Evolutionary conservation across 2,113 vertebrate genomes (phyloP).

Genomic region (Haplochromis burtoni): DNA sequence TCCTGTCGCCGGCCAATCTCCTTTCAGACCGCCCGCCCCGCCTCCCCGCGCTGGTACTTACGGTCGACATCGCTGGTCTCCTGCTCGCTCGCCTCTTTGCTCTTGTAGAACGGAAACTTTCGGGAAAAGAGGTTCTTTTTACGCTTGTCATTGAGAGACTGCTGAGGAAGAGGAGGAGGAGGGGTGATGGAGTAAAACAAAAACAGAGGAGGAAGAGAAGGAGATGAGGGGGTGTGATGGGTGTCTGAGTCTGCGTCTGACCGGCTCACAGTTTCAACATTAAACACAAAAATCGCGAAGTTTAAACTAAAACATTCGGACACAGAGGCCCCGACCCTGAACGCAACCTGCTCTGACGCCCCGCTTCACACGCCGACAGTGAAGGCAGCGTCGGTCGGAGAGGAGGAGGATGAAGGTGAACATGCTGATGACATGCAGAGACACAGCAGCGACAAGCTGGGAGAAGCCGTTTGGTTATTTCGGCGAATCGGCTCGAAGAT

Average conservation of each 20-base stretch:
- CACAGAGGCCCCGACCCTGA: not conserved
- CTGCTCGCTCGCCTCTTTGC: constrained; percentile 97
- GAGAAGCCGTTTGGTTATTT: not conserved
- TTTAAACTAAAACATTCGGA: not conserved
- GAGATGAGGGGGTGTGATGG: constrained; percentile 80
- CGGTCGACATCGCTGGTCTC: constrained; percentile 98
- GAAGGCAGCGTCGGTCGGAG: not conserved
- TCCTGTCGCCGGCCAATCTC: constrained; percentile 33
- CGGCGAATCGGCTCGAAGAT: rapidly evolving
- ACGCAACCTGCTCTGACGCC: not conserved
- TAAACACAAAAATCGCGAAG: not conserved
- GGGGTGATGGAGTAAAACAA: constrained; percentile 74
- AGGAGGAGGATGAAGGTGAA: not conserved
- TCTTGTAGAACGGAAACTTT: constrained; percentile 99
- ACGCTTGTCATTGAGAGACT: constrained; percentile 98
- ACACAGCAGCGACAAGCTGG: not conserved
- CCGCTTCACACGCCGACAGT: not conserved
- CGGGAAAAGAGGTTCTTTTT: constrained; percentile 99
- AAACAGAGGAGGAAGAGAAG: constrained; percentile 71
- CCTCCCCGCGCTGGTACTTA: constrained; percentile 80
- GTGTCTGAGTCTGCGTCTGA: not conserved
- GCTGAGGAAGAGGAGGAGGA: constrained; percentile 91
- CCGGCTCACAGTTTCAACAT: not conserved
- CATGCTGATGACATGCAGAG: constrained; percentile 29
- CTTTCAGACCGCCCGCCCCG: constrained; percentile 12